Evolutionary conservation across 2,888 invertebrate genomes (phyloP), one percentile per base, ranked within the genome.

Genomic region (Troilus luridus): DNA sequence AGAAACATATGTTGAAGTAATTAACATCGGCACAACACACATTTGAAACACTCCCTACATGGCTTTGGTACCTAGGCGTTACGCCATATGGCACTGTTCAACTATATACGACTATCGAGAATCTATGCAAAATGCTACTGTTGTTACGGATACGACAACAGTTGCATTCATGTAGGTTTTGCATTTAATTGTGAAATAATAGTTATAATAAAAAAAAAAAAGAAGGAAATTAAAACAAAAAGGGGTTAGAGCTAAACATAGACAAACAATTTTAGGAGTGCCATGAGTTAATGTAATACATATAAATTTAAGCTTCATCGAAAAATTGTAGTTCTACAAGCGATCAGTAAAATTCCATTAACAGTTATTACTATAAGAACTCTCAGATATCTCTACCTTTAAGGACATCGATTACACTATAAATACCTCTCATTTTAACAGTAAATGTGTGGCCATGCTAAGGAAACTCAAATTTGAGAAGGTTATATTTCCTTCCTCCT

Each of bases 401-500:
- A 24, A 1, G 5, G 14, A 67, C 1, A 24, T 14, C 24, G n/a
- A 11, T 67, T n/a, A 12, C 7, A 41, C 41, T 19, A 77, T 41
- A 17, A 14, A 41, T 77, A 19, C 41, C 27, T 41, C 72, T 41
- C 17, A 77, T 77, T 27, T 21, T 77, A 19, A 77, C 3, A 19
- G 19, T 41, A 27, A 77, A 17, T 77, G 19, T 77, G 6, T 10
- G 72, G 41, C 72, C 72, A 41, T 77, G 24, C 10, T n/a, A 77
- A 24, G 19, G 41, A 77, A 41, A 3, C 0, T 17, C 41, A 77
- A 17, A 8, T 77, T 17, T 41, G 41, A 41, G 27, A 77, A 77
- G 72, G 72, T 77, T 41, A 72, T 19, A 10, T 27, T 41, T 77
- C 19, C 72, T 77, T 77, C 72, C 72, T 77, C 72, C 72, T 77